These are phyloP conservation scores for Heliconius himera DNA, from an alignment of 1,140 invertebrate species.

Conservation along the genomic window DNA sequence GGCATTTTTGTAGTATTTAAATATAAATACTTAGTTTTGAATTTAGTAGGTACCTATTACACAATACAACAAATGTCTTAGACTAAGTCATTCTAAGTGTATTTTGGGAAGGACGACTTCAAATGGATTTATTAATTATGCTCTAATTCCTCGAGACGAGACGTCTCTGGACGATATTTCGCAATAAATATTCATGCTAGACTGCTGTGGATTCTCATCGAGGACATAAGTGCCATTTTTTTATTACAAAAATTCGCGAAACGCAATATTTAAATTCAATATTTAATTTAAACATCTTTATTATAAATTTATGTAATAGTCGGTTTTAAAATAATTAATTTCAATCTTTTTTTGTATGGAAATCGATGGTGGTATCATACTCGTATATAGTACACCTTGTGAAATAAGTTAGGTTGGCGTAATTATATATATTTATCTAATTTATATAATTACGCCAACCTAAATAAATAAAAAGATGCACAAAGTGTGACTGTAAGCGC, in stretches of 20 bases:
- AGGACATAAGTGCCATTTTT: conserved; percentile 7
- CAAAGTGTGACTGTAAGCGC: no score
- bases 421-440: no score
- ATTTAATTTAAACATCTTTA: neutral
- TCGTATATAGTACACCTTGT: no score
- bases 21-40: no score
- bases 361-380: neutral
- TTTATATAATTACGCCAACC: no score
- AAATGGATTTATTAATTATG: conserved; percentile 34
- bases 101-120: neutral
- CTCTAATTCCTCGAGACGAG: conserved; percentile 24
- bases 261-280: no score
- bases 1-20: no score
- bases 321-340: neutral
- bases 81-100: neutral
- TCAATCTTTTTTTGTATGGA: neutral
- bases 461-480: no score
- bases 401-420: no score
- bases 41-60: neutral
- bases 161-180: conserved; percentile 24
- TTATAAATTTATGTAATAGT: neutral
- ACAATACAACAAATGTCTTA: neutral
- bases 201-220: conserved; percentile 22
- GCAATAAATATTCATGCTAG: conserved; percentile 38
- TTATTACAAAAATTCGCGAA: neutral